Conservation (phyloP, 2,888 invertebrate species). For the Hirtodrosophila confusa region DNA sequence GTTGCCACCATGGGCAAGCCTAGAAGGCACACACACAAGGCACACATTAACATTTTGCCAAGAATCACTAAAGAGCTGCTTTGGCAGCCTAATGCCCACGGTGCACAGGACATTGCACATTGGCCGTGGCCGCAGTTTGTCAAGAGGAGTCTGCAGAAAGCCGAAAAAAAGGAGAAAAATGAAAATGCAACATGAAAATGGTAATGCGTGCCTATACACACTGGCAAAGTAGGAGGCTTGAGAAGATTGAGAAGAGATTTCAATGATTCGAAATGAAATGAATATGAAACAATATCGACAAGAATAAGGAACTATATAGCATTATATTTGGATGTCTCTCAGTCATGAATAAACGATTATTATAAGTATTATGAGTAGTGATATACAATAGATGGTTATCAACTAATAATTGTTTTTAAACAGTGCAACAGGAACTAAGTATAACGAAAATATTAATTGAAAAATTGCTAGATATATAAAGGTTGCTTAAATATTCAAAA, state of each 20-base stretch:
- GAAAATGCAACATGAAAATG: conserved; percentile 60
- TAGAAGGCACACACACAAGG: conserved; percentile 13
- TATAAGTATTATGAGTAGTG: no score
- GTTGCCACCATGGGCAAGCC: conserved; percentile 34
- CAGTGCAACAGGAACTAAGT: no score
- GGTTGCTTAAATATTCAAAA: no score
- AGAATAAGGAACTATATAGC: neutral
- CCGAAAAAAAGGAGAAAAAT: conserved; percentile 16
- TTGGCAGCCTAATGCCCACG: conserved; percentile 46
- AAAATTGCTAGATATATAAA: no score
- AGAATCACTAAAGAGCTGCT: conserved; percentile 33
- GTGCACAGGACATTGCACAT: conserved; percentile 52
- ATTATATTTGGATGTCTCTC: no score
- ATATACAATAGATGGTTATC: no score
- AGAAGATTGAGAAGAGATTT: no score
- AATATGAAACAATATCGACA: no score
- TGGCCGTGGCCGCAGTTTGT: conserved; percentile 70
- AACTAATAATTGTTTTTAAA: no score
- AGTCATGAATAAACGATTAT: no score
- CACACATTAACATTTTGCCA: conserved; percentile 36
- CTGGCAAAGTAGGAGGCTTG: conserved; percentile 33
- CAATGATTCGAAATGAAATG: no score
- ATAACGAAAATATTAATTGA: no score
- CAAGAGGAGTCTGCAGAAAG: conserved; percentile 53
- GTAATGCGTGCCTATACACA: conserved; percentile 66